phyloP scores from a whole-genome alignment of 2,797 vertebrate genomes.

The Arnoldichthys spilopterus region DNA sequence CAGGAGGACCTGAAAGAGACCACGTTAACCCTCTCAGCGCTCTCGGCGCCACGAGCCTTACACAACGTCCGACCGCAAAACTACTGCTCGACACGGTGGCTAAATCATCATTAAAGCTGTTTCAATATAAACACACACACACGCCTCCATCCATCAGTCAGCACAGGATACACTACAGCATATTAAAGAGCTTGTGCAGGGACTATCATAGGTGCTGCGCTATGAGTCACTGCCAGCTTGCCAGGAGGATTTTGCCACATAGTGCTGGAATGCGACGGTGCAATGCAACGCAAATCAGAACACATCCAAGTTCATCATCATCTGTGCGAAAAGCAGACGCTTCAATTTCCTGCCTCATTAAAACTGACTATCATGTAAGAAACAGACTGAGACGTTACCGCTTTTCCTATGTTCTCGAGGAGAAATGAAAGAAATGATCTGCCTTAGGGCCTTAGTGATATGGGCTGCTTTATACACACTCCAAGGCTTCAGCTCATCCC shows the following conservation, averaged over 20 bases:
- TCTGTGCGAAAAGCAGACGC: background rate
- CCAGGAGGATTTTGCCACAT: background rate
- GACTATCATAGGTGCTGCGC: background rate
- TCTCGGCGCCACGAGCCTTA: slow-evolving; percentile 18
- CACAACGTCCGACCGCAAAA: slow-evolving; percentile 37
- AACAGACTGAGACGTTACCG: background rate
- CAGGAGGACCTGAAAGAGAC: slow-evolving; percentile 38
- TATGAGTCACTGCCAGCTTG: background rate
- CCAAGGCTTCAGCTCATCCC: background rate
- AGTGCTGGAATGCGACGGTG: background rate
- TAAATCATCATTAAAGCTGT: slow-evolving; percentile 43
- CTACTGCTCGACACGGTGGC: slow-evolving; percentile 19
- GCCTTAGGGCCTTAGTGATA: slow-evolving; percentile 2
- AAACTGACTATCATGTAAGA: background rate
- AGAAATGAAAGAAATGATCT: background rate
- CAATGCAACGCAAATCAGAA: slow-evolving; percentile 28
- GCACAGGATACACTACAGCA: background rate
- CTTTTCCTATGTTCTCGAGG: background rate
- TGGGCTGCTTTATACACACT: background rate
- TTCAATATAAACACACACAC: slow-evolving; percentile 22
- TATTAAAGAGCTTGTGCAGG: slow-evolving; percentile 8
- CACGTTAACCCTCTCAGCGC: slow-evolving; percentile 10
- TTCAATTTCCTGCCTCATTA: slow-evolving; percentile 21
- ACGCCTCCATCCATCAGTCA: slow-evolving; percentile 35
- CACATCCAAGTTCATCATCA: slow-evolving; percentile 13